phyloP scores from a whole-genome alignment of 2,888 invertebrate genomes.

The Cantharis flavilabris region DNA sequence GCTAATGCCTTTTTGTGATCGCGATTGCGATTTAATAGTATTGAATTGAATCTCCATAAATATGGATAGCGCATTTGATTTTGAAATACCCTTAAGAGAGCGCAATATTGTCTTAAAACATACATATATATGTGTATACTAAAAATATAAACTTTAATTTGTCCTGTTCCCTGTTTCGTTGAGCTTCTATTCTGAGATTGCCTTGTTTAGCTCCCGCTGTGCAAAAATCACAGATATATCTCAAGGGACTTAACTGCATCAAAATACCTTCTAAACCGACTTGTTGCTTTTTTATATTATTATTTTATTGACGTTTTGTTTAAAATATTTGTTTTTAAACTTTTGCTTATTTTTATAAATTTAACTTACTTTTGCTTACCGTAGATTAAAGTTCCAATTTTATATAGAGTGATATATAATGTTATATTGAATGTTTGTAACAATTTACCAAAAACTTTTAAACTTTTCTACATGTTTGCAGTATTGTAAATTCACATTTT shows the following conservation, averaged over 20 bases:
- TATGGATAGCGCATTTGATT: slow-evolving; percentile 7
- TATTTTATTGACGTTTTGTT: slow-evolving; percentile 5
- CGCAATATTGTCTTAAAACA: slow-evolving; percentile 6
- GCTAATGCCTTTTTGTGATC: slow-evolving; percentile 44
- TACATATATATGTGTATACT: slow-evolving; percentile 35
- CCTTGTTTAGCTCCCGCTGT: slow-evolving; percentile 39
- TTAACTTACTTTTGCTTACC: not conserved
- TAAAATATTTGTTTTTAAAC: not conserved
- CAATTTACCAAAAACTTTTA: slow-evolving; percentile 30
- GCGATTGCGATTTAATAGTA: slow-evolving; percentile 34
- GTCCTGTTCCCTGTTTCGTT: slow-evolving; percentile 38
- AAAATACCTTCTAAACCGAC: slow-evolving; percentile 36
- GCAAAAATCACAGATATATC: slow-evolving; percentile 40
- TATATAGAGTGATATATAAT: not conserved
- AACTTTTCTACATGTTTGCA: slow-evolving; percentile 32
- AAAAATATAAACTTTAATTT: slow-evolving; percentile 40
- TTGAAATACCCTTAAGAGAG: not conserved
- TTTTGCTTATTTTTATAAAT: not conserved
- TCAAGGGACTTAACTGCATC: slow-evolving; percentile 31
- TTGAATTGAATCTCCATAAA: slow-evolving; percentile 39
- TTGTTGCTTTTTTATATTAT: slow-evolving; percentile 31
- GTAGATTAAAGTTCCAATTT: not conserved
- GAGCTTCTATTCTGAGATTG: slow-evolving; percentile 38
- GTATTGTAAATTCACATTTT: slow-evolving; percentile 35
- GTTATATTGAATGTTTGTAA: slow-evolving; percentile 24